Evolutionary conservation across 2,888 invertebrate genomes (phyloP), one percentile per base, ranked within the genome.

Genomic region (Rhimphoctona megacephalus): DNA sequence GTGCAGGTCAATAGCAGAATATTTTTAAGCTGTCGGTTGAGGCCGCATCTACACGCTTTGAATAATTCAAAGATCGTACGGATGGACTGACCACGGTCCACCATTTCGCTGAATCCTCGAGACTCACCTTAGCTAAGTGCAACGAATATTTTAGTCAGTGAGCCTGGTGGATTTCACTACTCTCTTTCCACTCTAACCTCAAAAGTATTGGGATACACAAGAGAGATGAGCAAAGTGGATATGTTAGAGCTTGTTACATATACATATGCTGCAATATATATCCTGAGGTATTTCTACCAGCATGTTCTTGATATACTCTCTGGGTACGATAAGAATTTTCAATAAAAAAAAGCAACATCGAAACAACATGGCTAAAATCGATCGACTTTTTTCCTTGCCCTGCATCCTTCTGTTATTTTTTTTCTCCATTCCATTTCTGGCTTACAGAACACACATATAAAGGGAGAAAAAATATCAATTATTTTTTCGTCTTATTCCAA

Each of bases 11-110:
- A 69, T 25, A 7, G 33, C 5, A 43, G 19, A 30, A 57, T 64
- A 61, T 64, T 78, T 78, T 73, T 57, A 22, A 78, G 17, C 69
- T 54, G 43, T 46, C 25, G 54, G 14, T 33, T 17, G 46, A 61
- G 67, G 39, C 43, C 25, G 67, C 43, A 11, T 83, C 64, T 30
- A 49, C 74, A 36, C 30, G 54, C 69, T 54, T 36, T 85, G 49
- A 70, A 86, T 83, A 69, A 86, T 83, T 83, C 22, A 86, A 69
- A 36, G 61, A 69, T 73, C 69, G 69, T 66, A 43, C 36, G 61
- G 77, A 52, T 66, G 52, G 30, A 66, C 83, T 70, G 79, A 70
- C 64, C 33, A 36, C 76, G 67, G 67, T 78, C 30, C 9, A 57
- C 64, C 54, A 79, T 82, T 84, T 79, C 33, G 30, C 46, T 52